phyloP scores from a whole-genome alignment of 2,888 invertebrate species.

The Epsilonema sp. region DNA sequence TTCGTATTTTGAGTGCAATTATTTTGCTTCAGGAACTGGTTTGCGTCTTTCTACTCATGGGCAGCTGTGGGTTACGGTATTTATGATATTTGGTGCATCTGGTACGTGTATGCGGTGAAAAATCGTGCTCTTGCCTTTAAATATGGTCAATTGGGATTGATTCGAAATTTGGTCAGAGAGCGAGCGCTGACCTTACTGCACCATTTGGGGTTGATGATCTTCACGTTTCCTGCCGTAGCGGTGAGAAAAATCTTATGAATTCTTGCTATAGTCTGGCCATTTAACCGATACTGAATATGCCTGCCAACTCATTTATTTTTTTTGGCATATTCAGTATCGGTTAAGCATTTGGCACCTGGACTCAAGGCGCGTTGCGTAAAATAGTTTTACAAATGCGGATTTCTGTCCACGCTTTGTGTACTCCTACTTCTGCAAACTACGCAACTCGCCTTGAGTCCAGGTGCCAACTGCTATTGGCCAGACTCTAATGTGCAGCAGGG shows the following conservation, averaged over 20 bases:
- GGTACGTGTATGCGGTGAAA: background rate
- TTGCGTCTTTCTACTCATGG: background rate
- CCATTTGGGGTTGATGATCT: constrained; percentile 1
- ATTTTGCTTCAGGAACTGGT: constrained; percentile 1
- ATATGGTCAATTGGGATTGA: too few relatives aligned
- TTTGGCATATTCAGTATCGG: background rate
- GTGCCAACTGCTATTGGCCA: too few relatives aligned
- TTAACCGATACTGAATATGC: too few relatives aligned
- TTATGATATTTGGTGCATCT: constrained; percentile 3
- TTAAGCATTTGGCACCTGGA: too few relatives aligned
- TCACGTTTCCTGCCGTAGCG: constrained; percentile 1
- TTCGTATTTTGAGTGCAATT: background rate
- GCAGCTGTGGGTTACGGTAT: constrained; percentile 4
- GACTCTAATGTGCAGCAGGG: too few relatives aligned
- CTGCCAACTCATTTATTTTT: background rate
- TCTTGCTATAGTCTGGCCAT: background rate
- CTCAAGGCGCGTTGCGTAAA: too few relatives aligned
- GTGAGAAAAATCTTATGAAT: background rate
- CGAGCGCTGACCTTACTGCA: background rate
- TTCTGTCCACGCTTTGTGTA: too few relatives aligned
- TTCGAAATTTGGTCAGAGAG: background rate
- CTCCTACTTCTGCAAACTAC: too few relatives aligned
- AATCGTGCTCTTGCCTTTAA: too few relatives aligned
- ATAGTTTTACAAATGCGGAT: too few relatives aligned
- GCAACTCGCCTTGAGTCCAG: too few relatives aligned